A percentile compares a stretch with the other conserved stretches of the same genome.
Conservation (phyloP, 2,797 vertebrate genomes). For the Clamator glandarius region DNA sequence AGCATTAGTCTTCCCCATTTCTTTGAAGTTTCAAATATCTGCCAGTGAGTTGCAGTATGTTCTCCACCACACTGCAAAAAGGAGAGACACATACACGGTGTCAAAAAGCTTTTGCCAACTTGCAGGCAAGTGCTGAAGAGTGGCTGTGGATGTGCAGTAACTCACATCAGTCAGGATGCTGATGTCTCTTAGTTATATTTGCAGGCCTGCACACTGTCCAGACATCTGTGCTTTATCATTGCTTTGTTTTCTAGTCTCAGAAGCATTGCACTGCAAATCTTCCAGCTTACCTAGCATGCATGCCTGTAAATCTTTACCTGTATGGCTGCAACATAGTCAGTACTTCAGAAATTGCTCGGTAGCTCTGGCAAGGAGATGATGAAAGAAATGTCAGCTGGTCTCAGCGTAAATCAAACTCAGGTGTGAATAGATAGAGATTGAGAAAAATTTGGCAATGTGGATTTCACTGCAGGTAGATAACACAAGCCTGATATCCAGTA, state of each 20-base stretch:
- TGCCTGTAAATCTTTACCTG: background rate
- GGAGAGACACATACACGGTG: rapidly evolving
- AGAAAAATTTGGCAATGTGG: background rate
- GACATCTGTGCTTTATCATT: background rate
- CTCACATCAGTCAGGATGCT: background rate
- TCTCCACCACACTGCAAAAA: background rate
- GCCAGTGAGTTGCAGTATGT: background rate
- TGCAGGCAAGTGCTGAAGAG: background rate
- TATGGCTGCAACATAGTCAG: background rate
- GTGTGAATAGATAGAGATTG: background rate
- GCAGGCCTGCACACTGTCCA: background rate
- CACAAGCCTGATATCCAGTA: background rate
- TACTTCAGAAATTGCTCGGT: background rate
- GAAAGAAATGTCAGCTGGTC: background rate
- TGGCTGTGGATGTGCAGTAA: background rate
- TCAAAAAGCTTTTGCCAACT: background rate
- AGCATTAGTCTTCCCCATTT: background rate
- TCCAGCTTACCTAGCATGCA: background rate
- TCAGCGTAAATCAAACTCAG: rapidly evolving
- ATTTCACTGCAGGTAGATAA: background rate
- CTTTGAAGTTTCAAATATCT: background rate
- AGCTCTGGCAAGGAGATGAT: background rate
- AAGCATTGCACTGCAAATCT: background rate
- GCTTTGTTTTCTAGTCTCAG: background rate
- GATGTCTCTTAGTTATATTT: background rate